These are phyloP conservation scores for Rhorus exstirpatorius DNA, from an alignment of 2,888 invertebrate genomes.

Conservation along the genomic window DNA sequence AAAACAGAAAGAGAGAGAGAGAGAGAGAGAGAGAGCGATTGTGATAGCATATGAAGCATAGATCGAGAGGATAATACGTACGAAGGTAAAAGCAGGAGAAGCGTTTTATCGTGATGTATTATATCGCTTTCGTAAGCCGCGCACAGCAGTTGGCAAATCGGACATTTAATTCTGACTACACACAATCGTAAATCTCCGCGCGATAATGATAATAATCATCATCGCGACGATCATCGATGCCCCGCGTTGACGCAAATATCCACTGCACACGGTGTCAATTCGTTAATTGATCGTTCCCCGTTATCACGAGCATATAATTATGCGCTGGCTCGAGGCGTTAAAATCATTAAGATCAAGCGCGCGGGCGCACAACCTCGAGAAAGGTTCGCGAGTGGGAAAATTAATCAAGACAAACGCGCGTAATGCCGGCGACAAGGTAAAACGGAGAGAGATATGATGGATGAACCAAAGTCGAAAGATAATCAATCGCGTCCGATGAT, in stretches of 20 bases:
- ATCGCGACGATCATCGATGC: neutral
- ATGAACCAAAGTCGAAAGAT: constrained; percentile 20
- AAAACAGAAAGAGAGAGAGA: constrained; percentile 15
- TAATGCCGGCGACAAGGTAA: constrained; percentile 6
- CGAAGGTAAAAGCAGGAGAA: neutral
- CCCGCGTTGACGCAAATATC: neutral
- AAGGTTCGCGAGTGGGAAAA: constrained; percentile 61
- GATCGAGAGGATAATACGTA: neutral
- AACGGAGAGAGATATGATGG: constrained; percentile 11
- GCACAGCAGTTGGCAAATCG: constrained; percentile 7
- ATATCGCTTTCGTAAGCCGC: constrained; percentile 32
- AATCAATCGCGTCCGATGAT: neutral
- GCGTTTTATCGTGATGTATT: constrained; percentile 8
- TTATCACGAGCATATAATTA: constrained; percentile 32
- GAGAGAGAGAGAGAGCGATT: constrained; percentile 11
- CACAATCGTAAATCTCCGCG: constrained; percentile 10
- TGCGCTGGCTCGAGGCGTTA: constrained; percentile 42
- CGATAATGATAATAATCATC: constrained; percentile 11
- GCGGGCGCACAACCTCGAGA: constrained; percentile 29
- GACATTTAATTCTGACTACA: neutral
- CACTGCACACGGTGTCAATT: constrained; percentile 26
- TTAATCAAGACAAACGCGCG: constrained; percentile 37
- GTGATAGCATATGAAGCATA: neutral
- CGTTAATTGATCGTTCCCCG: constrained; percentile 37
- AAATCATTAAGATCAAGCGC: constrained; percentile 52